Evolutionary conservation across 2,113 vertebrate genomes (phyloP).

Genomic region (Rhadina sibilatrix): DNA sequence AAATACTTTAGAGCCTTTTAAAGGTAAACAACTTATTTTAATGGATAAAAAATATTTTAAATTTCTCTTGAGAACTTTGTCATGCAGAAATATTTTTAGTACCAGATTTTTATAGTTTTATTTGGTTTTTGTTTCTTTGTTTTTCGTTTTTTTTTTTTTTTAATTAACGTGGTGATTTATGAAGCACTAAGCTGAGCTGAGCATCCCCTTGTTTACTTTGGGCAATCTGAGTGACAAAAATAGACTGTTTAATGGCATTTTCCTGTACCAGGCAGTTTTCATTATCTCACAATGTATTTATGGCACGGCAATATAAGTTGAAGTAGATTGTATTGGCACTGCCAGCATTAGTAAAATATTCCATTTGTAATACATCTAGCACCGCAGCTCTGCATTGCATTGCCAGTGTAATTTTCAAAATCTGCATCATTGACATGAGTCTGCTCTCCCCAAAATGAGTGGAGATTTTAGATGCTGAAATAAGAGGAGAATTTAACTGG

Average conservation of each 20-base stretch:
- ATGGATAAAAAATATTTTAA: neutral
- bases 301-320: neutral
- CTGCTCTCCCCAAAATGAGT: neutral
- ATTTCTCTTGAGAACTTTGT: neutral
- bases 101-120: neutral
- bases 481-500: neutral
- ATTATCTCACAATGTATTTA: neutral
- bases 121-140: too few species aligned
- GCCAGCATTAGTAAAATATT: neutral
- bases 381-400: neutral
- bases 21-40: neutral
- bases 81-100: neutral
- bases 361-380: neutral
- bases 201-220: neutral
- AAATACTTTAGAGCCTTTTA: neutral
- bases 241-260: neutral
- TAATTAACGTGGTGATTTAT: neutral
- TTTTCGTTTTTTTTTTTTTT: neutral
- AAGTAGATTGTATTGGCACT: neutral
- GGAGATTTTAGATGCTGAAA: neutral
- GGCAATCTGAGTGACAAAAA: neutral
- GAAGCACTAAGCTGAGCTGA: neutral
- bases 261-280: neutral
- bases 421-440: neutral
- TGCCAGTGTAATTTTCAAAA: neutral